Evolutionary conservation across 2,797 vertebrate species (phyloP).

Genomic region (Borostomias antarcticus): DNA sequence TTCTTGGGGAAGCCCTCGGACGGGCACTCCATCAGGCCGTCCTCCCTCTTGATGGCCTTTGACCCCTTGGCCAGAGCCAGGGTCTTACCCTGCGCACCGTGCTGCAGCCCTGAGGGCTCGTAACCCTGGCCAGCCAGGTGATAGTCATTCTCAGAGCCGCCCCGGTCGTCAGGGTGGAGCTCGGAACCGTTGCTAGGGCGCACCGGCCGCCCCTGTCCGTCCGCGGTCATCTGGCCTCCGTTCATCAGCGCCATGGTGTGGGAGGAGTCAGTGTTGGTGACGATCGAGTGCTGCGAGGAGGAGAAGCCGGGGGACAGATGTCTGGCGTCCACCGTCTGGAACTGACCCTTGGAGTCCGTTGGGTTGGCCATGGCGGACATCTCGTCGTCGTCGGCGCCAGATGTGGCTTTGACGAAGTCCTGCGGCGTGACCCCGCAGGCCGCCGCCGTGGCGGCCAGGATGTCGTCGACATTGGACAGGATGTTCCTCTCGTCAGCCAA

Average conservation of each 20-base stretch:
- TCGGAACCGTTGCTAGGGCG: conserved; percentile 76
- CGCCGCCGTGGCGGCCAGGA: conserved; percentile 94
- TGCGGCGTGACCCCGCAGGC: conserved; percentile 93
- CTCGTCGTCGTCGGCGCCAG: conserved; percentile 80
- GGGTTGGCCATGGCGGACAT: conserved; percentile 78
- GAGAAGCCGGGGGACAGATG: conserved; percentile 86
- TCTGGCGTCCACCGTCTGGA: conserved; percentile 84
- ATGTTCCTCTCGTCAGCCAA: conserved; percentile 94
- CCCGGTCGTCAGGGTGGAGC: conserved; percentile 79
- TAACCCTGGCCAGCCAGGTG: conserved; percentile 76
- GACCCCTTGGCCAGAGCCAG: conserved; percentile 62
- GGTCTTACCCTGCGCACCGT: conserved; percentile 63
- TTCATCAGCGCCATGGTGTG: conserved; percentile 85
- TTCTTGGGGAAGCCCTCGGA: conserved; percentile 84
- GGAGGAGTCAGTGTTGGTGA: conserved; percentile 76
- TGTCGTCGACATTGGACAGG: conserved; percentile 96
- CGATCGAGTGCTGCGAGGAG: conserved; percentile 75
- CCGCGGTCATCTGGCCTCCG: conserved; percentile 82
- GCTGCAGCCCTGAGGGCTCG: conserved; percentile 57
- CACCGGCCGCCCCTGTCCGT: conserved; percentile 78
- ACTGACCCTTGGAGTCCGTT: conserved; percentile 85
- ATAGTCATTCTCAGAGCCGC: conserved; percentile 79
- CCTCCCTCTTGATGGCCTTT: conserved; percentile 78
- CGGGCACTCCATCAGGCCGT: conserved; percentile 75
- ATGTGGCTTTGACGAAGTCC: conserved; percentile 91